phyloP scores from a whole-genome alignment of 2,797 vertebrate species.

The Jordanella pulchra region DNA sequence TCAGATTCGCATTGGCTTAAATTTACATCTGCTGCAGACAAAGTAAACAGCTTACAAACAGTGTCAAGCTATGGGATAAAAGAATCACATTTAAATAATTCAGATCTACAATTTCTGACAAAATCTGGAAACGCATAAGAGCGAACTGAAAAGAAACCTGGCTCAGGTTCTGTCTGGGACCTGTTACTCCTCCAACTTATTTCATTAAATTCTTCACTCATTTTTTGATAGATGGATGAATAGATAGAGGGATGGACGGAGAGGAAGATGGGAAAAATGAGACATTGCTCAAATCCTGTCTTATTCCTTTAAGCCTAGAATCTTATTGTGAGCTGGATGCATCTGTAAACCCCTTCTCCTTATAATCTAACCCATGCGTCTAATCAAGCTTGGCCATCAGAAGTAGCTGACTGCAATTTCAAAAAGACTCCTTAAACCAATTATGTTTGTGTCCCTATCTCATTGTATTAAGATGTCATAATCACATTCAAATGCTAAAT shows the following conservation, averaged over 20 bases:
- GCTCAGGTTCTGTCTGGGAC: not conserved
- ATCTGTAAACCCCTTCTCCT: not conserved
- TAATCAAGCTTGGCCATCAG: constrained; percentile 17
- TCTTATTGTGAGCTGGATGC: not conserved
- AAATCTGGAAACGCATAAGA: not conserved
- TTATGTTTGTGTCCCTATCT: constrained; percentile 12
- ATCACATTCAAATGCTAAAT: constrained; percentile 35
- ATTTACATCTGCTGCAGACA: constrained; percentile 65
- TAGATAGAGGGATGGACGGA: not conserved
- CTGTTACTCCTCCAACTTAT: not conserved
- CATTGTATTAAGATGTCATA: constrained; percentile 29
- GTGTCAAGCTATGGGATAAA: not conserved
- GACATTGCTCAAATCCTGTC: not conserved
- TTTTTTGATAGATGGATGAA: no score
- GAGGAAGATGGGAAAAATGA: no score
- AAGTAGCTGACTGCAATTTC: constrained; percentile 15
- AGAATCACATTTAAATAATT: not conserved
- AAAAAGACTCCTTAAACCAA: constrained; percentile 1
- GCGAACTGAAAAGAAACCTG: not conserved
- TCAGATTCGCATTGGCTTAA: constrained; percentile 75
- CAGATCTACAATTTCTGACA: not conserved
- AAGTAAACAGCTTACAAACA: constrained; percentile 24
- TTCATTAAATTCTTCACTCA: no score
- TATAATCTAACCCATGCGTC: not conserved
- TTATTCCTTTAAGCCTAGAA: not conserved